These are phyloP conservation scores for Drosophila cognata DNA, from an alignment of 2,888 invertebrate species.

Conservation along the genomic window DNA sequence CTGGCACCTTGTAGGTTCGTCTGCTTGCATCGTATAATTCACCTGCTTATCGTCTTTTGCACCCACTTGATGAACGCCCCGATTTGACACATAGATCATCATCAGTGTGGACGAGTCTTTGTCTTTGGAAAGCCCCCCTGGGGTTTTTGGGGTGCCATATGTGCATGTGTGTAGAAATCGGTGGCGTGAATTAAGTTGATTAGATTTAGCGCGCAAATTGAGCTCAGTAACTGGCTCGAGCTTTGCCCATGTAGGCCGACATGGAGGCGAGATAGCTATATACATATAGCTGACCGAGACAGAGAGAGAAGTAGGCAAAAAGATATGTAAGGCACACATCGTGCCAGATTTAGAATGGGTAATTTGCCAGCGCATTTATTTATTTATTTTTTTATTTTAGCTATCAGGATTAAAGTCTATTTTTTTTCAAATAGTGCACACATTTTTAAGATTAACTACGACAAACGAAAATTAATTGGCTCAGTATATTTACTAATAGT, in stretches of 20 bases:
- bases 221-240: slow-evolving; percentile 35
- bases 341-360: slow-evolving; percentile 46
- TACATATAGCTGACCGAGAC: neutral
- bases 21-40: slow-evolving; percentile 8
- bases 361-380: slow-evolving; percentile 37
- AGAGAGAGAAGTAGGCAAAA: neutral
- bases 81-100: slow-evolving; percentile 32
- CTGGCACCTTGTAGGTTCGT: slow-evolving; percentile 52
- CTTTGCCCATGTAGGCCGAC: slow-evolving; percentile 23
- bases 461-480: neutral
- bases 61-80: slow-evolving; percentile 42
- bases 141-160: slow-evolving; percentile 39
- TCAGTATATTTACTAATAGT: neutral
- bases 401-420: slow-evolving; percentile 33
- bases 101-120: slow-evolving; percentile 32
- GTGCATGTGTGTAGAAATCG: slow-evolving; percentile 33
- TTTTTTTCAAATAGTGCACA: slow-evolving; percentile 14
- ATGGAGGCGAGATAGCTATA: neutral
- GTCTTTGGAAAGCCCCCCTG: slow-evolving; percentile 47
- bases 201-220: slow-evolving; percentile 75
- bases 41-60: slow-evolving; percentile 33
- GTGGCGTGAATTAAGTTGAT: slow-evolving; percentile 78
- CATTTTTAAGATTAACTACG: slow-evolving; percentile 7
- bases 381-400: slow-evolving; percentile 3
- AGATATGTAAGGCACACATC: slow-evolving; percentile 4